Conservation (phyloP, 2,888 invertebrate genomes). For the Drosophila ustulata region DNA sequence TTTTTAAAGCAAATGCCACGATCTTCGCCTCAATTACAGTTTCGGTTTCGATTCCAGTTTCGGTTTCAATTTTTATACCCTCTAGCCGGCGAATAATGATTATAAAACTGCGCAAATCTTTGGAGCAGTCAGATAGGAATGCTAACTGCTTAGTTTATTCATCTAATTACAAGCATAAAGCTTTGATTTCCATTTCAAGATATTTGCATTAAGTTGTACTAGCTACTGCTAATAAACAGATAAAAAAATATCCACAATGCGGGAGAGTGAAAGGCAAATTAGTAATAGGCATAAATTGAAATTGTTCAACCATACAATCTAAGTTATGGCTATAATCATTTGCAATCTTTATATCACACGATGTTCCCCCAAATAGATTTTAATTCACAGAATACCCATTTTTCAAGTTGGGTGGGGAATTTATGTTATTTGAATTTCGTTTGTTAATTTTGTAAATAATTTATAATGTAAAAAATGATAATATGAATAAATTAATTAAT, state of each 20-base stretch:
- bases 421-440: no score
- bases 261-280: neutral
- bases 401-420: no score
- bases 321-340: neutral
- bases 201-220: neutral
- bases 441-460: no score
- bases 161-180: neutral
- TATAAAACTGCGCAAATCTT: neutral
- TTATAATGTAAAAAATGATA: no score
- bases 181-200: neutral
- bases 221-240: neutral
- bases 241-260: neutral
- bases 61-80: slow-evolving; percentile 26
- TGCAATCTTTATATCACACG: neutral
- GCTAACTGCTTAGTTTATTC: neutral
- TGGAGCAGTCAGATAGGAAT: slow-evolving; percentile 4
- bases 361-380: no score
- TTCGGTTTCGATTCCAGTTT: slow-evolving; percentile 33
- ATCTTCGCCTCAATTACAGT: slow-evolving; percentile 50
- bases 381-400: no score
- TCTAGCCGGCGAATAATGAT: neutral
- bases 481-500: no score
- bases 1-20: slow-evolving; percentile 38
- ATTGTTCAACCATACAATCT: neutral
- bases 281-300: neutral